Evolutionary conservation across 2,797 vertebrate genomes (phyloP), one percentile per base, ranked within the genome.

Genomic region (Anabas testudineus): DNA sequence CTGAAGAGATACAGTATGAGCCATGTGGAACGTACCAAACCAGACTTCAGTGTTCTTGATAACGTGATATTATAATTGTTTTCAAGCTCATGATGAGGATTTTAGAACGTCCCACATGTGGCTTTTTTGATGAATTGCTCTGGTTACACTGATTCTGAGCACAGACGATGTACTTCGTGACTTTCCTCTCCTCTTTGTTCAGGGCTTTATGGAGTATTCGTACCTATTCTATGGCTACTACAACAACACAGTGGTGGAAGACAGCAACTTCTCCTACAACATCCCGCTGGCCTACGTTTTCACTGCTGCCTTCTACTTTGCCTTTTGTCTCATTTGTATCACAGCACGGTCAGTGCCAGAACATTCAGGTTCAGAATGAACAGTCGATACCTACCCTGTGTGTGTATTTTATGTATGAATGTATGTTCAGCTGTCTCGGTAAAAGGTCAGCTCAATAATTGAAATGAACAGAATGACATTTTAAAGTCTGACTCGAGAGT

Each of bases 171-270:
- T 57, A 21, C 18, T 45, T 1, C 1, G 0, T 45, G 10, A 49
- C 32, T 0, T 1, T 53, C 45, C 3, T 58, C 37, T 76, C 19
- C n/a, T 48, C 24, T 67, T 21, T 36, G 10, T 70, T 43, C 80
- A 98, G 97, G 96, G 96, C 13, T 96, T 96, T 63, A 93, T 97
- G 87, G 97, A 97, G 78, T 94, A 94, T 81, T 95, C 96, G 0
- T 95, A 93, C 56, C 78, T 97, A 78, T 98, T 97, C 88, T 98
- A 97, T 1, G 97, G 96, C 28, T 97, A 88, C 90, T 98, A 97
- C 88, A 93, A 90, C 36, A 92, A 91, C 82, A 89, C 91, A 0
- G 14, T 84, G 32, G 79, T 89, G 43, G 51, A 36, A 3, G 78
- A 81, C 48, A 28, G 3, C 0, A 78, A 76, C 67, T 90, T 94